Base-by-base conservation (phyloP, 2,797 vertebrate species). In the Melanotaenia maccullochi region DNA sequence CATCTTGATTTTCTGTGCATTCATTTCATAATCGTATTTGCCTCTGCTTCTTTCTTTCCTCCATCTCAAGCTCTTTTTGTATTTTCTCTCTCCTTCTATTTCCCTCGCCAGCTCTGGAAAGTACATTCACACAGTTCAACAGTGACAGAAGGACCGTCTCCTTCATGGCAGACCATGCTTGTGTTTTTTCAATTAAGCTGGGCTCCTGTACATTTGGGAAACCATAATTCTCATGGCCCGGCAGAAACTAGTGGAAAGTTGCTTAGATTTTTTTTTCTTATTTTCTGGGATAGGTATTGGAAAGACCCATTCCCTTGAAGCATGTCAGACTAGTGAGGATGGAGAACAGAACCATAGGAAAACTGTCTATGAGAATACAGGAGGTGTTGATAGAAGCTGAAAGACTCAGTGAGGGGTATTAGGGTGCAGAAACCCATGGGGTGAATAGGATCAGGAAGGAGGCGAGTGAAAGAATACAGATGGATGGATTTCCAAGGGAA, bases 231-330 rank as follows among this genome's bases (percentile, higher is more conserved):
- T 95, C 94, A 89, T 93, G 93, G 95, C 93, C 93, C 94, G 70
- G 91, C 85, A 93, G 83, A 94, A 93, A 92, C 93, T 86, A 96
- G 95, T 96, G 96, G 96, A 96, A 97, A 96, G 95, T 97, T 93
- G 86, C 96, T 96, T 96, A 96, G 91, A 82, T 76, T 81, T 77
- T 85, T 30, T 63, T 60, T 30, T 25, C 72, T 82, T 85, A 87
- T 89, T 88, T 94, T 91, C 88, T 85, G 74, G 89, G 83, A 89
- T 87, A 89, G 81, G 85, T 89, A 93, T 93, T 64, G 89, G 90
- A 93, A 91, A 93, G 89, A 90, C 78, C 75, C 72, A 7, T 75
- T 89, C 78, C 65, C 72, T 64, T 82, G 69, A 83, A 92, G 87
- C 65, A 60, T 76, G 85, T 79, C 85, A 83, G 75, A 86, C 64